Conservation (phyloP, 2,113 vertebrate genomes). For the Phrynosoma platyrhinos region DNA sequence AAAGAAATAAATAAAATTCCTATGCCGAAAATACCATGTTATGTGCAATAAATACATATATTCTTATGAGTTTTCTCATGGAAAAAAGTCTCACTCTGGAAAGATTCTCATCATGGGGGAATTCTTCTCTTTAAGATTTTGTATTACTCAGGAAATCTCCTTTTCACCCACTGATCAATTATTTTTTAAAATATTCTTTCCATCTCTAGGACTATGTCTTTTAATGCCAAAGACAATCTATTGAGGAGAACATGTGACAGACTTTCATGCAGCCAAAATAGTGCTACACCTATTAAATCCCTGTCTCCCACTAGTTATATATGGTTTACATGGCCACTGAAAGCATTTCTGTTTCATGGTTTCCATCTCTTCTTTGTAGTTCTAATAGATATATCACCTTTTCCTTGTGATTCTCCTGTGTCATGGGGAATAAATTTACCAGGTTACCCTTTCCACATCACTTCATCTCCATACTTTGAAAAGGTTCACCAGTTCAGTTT, state of each 20-base stretch:
- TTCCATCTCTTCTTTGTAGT: background rate
- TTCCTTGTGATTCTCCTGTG: background rate
- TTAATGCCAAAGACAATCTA: background rate
- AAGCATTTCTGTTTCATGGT: background rate
- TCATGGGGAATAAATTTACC: background rate
- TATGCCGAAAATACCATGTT: too few relatives aligned
- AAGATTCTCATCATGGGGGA: too few relatives aligned
- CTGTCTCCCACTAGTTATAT: background rate
- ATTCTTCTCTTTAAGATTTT: too few relatives aligned
- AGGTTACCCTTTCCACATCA: background rate
- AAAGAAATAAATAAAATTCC: too few relatives aligned
- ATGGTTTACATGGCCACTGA: background rate
- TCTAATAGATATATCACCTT: background rate
- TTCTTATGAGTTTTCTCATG: too few relatives aligned
- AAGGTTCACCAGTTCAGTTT: background rate
- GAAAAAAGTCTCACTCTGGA: too few relatives aligned
- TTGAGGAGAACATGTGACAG: background rate
- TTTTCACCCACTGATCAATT: too few relatives aligned
- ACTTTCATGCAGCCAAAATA: background rate
- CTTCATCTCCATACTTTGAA: background rate
- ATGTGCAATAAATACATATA: too few relatives aligned
- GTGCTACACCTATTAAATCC: background rate
- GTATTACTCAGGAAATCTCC: too few relatives aligned
- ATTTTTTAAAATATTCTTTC: too few relatives aligned
- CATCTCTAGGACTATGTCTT: background rate